These are phyloP conservation scores for Tetragonisca angustula DNA, from an alignment of 2,888 invertebrate genomes.

Conservation along the genomic window DNA sequence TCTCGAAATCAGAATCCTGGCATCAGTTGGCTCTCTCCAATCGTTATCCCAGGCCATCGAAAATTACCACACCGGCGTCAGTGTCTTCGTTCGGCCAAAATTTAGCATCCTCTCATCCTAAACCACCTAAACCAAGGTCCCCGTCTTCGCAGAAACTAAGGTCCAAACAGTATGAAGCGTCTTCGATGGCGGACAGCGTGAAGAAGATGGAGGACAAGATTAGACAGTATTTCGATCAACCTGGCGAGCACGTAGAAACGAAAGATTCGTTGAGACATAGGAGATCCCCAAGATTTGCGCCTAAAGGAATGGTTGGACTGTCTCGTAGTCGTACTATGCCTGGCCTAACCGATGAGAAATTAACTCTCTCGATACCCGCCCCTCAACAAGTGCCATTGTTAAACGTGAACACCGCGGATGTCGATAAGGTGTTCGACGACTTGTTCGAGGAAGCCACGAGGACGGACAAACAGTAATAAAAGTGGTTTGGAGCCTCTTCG, in stretches of 20 bases:
- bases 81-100: constrained; percentile 66
- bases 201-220: constrained; percentile 82
- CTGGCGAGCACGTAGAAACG: constrained; percentile 48
- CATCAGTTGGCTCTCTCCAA: constrained; percentile 87
- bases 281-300: constrained; percentile 50
- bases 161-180: constrained; percentile 92
- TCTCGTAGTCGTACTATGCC: constrained; percentile 92
- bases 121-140: constrained; percentile 88
- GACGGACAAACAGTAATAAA: constrained; percentile 71
- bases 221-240: constrained; percentile 80
- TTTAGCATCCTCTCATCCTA: constrained; percentile 52
- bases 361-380: constrained; percentile 50
- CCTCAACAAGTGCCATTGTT: constrained; percentile 47
- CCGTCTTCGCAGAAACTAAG: constrained; percentile 89
- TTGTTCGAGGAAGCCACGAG: constrained; percentile 87
- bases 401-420: constrained; percentile 89
- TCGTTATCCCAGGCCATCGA: constrained; percentile 80
- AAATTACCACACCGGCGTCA: neutral
- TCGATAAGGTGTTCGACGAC: constrained; percentile 95
- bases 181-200: constrained; percentile 74
- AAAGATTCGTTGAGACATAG: constrained; percentile 45
- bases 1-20: constrained; percentile 92
- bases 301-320: constrained; percentile 84
- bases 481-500: constrained; percentile 26
- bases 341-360: constrained; percentile 86